A percentile compares a stretch with the other conserved stretches of the same genome.
phyloP scores from a whole-genome alignment of 1,140 invertebrate genomes.

The Geopemphigus sp. region DNA sequence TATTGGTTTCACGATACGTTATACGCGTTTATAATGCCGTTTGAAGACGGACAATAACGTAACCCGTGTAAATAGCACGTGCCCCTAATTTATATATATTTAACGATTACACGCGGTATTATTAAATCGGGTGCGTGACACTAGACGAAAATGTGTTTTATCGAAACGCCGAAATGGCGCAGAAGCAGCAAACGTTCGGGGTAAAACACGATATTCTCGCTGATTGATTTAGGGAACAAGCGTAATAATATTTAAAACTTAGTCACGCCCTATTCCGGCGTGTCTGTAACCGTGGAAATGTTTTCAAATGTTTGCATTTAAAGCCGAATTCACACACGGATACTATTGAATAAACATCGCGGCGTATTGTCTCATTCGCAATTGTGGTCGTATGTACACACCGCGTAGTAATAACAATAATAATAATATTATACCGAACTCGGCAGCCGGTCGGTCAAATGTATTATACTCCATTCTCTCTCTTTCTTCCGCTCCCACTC shows the following conservation, averaged over 20 bases:
- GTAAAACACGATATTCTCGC: background rate
- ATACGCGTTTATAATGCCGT: background rate
- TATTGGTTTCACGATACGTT: slow-evolving; percentile 23
- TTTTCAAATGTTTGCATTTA: background rate
- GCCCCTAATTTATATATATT: background rate
- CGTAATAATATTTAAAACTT: background rate
- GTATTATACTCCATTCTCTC: no score
- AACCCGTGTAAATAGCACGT: slow-evolving; percentile 5
- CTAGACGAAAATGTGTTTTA: no score
- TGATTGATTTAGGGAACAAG: background rate
- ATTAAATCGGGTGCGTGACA: no score
- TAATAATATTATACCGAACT: slow-evolving; percentile 12
- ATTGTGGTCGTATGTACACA: background rate
- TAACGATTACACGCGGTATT: background rate
- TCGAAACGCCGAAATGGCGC: background rate
- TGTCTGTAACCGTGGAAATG: background rate
- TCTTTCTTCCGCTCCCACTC: no score
- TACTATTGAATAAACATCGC: slow-evolving; percentile 8
- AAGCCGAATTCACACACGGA: background rate
- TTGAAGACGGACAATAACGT: background rate
- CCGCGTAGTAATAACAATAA: background rate
- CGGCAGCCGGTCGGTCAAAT: slow-evolving; percentile 17
- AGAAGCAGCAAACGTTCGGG: no score
- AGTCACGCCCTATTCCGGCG: background rate
- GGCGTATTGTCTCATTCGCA: slow-evolving; percentile 3